A percentile compares a stretch with the other conserved stretches of the same genome.
These are phyloP conservation scores for Genyomyrus donnyi DNA, from an alignment of 2,113 vertebrate genomes.

Conservation along the genomic window DNA sequence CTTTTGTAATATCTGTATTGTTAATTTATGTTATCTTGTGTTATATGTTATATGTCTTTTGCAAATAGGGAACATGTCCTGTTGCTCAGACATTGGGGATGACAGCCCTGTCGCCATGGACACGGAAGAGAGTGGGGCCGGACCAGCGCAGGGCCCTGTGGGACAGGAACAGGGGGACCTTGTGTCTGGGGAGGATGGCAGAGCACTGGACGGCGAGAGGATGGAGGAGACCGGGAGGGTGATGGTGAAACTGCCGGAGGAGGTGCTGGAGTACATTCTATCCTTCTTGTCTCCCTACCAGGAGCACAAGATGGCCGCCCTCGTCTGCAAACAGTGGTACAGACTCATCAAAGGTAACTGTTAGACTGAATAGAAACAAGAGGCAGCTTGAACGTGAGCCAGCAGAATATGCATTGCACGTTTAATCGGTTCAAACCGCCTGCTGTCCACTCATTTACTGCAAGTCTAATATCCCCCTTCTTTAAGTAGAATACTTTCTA, in stretches of 20 bases:
- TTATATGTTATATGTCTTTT: slow-evolving; percentile 25
- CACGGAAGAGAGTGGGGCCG: slow-evolving; percentile 64
- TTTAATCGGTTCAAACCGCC: neutral
- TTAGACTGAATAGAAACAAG: neutral
- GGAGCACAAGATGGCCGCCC: slow-evolving; percentile 94
- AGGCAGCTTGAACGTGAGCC: neutral
- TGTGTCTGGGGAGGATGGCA: slow-evolving; percentile 41
- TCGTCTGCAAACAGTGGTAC: slow-evolving; percentile 98
- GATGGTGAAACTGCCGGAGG: slow-evolving; percentile 88
- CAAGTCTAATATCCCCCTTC: neutral
- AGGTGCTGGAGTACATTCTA: slow-evolving; percentile 92
- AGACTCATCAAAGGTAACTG: slow-evolving; percentile 92
- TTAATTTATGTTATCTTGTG: neutral
- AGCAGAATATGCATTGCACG: neutral
- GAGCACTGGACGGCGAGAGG: slow-evolving; percentile 48
- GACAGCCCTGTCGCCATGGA: slow-evolving; percentile 90
- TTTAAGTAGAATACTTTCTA: neutral
- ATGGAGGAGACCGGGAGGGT: slow-evolving; percentile 43
- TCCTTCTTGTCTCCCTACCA: slow-evolving; percentile 96
- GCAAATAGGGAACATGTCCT: slow-evolving; percentile 80
- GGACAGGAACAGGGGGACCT: slow-evolving; percentile 54
- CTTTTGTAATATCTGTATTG: neutral
- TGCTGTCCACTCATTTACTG: neutral
- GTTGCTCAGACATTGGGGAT: slow-evolving; percentile 82
- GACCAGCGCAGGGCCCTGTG: slow-evolving; percentile 49